phyloP scores from a whole-genome alignment of 2,888 invertebrate genomes.

The Deilephila elpenor region DNA sequence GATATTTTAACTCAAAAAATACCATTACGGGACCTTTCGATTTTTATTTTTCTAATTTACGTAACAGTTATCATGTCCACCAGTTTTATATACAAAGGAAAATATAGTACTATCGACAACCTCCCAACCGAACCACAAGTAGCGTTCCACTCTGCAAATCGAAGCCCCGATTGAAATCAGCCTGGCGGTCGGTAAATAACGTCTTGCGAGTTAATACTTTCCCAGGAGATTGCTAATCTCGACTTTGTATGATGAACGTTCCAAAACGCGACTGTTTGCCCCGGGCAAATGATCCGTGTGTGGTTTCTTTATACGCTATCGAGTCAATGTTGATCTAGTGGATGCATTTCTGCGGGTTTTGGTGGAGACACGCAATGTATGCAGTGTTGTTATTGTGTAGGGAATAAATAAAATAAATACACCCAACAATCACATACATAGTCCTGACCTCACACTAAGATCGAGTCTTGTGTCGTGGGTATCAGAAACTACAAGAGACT shows the following conservation, averaged over 20 bases:
- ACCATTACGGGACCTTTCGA: no score
- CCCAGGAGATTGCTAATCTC: conserved; percentile 76
- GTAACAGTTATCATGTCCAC: no score
- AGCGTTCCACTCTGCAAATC: conserved; percentile 66
- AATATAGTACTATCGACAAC: background rate
- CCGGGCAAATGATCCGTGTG: conserved; percentile 42
- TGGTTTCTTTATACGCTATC: conserved; percentile 2
- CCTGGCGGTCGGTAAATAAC: conserved; percentile 74
- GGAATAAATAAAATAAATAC: no score
- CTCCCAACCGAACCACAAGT: conserved; percentile 44
- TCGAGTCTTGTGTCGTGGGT: no score
- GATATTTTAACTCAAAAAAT: no score
- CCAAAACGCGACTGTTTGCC: conserved; percentile 44
- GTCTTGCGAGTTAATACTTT: conserved; percentile 79
- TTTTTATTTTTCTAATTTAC: no score
- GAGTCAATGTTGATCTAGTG: background rate
- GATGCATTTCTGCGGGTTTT: background rate
- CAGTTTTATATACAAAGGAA: background rate
- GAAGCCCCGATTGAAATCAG: conserved; percentile 78
- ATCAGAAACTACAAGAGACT: no score
- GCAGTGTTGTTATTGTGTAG: no score
- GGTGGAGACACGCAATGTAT: no score
- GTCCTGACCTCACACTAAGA: no score
- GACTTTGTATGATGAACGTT: conserved; percentile 55
- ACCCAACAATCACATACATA: no score